These are phyloP conservation scores for Calypte anna DNA, from an alignment of 2,113 vertebrate genomes.

Conservation along the genomic window DNA sequence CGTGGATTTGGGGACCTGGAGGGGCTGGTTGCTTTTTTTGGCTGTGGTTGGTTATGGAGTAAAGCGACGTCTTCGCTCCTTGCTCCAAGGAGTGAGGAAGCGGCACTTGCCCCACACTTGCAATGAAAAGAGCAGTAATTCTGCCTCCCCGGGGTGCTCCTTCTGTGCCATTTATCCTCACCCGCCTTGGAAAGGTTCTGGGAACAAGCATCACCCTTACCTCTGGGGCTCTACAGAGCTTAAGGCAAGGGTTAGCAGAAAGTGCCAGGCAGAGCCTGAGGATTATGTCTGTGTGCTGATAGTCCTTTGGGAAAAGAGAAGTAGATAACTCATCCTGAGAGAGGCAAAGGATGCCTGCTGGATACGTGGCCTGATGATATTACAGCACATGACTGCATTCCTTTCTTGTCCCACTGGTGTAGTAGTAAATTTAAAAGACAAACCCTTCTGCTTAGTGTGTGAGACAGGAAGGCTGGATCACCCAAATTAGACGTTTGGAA, in stretches of 20 bases:
- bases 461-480: neutral
- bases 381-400: neutral
- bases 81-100: neutral
- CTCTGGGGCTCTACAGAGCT: neutral
- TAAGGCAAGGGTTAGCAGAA: neutral
- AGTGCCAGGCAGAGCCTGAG: neutral
- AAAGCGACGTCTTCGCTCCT: neutral
- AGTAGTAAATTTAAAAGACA: slow-evolving; percentile 2
- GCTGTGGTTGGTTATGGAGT: neutral
- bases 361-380: neutral
- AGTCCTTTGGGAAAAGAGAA: neutral
- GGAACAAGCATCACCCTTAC: neutral
- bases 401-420: neutral
- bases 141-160: neutral
- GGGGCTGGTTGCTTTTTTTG: neutral
- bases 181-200: neutral
- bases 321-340: neutral
- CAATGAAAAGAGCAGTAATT: rapidly evolving
- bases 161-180: neutral
- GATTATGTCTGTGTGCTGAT: neutral
- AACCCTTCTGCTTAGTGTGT: neutral
- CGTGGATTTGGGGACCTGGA: rapidly evolving
- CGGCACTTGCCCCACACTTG: neutral
- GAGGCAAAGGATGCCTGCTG: neutral
- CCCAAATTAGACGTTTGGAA: slow-evolving; percentile 8